A percentile compares a stretch with the other conserved stretches of the same genome.
phyloP scores from a whole-genome alignment of 2,113 vertebrate genomes.

The Spea multiplicata region DNA sequence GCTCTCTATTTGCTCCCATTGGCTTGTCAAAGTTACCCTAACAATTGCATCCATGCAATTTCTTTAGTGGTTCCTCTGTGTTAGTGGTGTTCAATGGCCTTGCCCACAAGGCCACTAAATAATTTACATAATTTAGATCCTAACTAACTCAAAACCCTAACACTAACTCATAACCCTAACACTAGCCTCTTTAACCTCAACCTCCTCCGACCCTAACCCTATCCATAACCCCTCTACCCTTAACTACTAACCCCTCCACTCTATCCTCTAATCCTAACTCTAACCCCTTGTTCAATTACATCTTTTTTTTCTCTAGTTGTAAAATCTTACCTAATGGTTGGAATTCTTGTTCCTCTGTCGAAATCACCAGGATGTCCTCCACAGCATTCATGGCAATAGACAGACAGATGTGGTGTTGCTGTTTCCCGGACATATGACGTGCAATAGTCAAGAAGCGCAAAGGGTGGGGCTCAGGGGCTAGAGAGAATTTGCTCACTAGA shows the following conservation, averaged over 20 bases:
- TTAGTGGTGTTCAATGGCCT: too few relatives aligned
- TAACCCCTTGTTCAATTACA: background rate
- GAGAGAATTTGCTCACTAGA: conserved; percentile 75
- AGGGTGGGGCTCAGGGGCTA: conserved; percentile 71
- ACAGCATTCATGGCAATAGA: conserved; percentile 76
- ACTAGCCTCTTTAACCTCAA: background rate
- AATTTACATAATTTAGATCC: too few relatives aligned
- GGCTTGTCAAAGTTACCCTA: too few relatives aligned
- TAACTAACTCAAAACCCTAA: too few relatives aligned
- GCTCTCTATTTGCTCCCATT: too few relatives aligned
- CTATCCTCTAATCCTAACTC: too few relatives aligned
- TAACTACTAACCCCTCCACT: too few relatives aligned
- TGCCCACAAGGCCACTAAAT: too few relatives aligned
- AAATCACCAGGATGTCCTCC: conserved; percentile 79
- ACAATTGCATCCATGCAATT: too few relatives aligned
- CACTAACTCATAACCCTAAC: too few relatives aligned
- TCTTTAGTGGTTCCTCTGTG: too few relatives aligned
- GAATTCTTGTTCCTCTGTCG: conserved; percentile 86
- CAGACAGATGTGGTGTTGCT: conserved; percentile 85
- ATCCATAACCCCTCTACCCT: background rate
- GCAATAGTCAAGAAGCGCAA: conserved; percentile 80
- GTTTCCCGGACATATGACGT: conserved; percentile 85
- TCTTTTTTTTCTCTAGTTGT: background rate
- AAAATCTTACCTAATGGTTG: conserved; percentile 78
- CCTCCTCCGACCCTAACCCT: too few relatives aligned